These are phyloP conservation scores for Meda fulgida DNA, from an alignment of 2,797 vertebrate genomes.

Conservation along the genomic window DNA sequence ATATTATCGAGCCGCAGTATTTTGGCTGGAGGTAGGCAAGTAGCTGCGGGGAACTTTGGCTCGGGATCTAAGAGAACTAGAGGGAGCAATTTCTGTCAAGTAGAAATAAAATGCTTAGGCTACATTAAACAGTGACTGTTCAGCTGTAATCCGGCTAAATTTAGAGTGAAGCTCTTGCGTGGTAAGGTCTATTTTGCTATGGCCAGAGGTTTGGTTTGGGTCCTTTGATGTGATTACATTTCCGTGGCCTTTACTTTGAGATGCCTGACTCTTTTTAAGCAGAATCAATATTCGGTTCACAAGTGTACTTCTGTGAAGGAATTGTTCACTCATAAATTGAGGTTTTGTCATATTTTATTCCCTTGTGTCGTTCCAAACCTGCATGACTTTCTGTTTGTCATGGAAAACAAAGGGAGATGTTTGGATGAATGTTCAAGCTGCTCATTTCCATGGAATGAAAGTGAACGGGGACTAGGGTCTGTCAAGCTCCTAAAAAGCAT, in stretches of 20 bases:
- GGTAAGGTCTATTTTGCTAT: constrained; percentile 38
- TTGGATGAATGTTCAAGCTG: not conserved
- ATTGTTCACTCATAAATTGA: not conserved
- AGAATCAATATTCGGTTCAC: not conserved
- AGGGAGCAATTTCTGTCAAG: constrained; percentile 46
- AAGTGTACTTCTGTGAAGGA: not conserved
- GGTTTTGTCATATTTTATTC: not conserved
- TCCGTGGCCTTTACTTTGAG: constrained; percentile 61
- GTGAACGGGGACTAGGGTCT: not conserved
- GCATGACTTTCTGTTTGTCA: not conserved
- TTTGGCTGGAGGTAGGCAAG: constrained; percentile 54
- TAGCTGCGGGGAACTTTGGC: constrained; percentile 54
- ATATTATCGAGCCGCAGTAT: constrained; percentile 67
- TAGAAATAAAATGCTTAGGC: constrained; percentile 50
- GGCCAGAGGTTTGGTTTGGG: constrained; percentile 66
- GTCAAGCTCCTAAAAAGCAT: not conserved
- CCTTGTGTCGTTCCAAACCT: not conserved
- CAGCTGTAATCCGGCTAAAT: constrained; percentile 39
- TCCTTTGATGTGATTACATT: constrained; percentile 76
- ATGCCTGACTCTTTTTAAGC: not conserved
- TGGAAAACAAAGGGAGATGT: not conserved
- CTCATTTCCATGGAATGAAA: not conserved
- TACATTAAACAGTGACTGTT: constrained; percentile 41
- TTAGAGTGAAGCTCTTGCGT: constrained; percentile 34
- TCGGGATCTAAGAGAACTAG: constrained; percentile 46